Evolutionary conservation across 2,113 vertebrate species (phyloP).

Genomic region (Diphyllodes magnificus): DNA sequence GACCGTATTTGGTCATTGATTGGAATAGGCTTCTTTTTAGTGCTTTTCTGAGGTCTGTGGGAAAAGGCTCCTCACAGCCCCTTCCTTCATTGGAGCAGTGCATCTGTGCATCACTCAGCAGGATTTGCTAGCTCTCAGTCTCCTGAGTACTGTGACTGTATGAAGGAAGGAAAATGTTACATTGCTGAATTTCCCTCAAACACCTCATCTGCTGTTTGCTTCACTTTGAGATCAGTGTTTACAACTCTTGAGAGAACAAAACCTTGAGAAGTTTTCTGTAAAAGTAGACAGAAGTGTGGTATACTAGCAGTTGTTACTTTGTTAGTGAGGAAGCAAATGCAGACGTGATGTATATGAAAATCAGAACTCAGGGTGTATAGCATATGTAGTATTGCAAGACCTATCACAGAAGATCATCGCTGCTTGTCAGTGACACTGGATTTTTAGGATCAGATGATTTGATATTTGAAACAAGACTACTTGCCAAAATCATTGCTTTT

Average conservation of each 20-base stretch:
- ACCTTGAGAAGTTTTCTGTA: slow-evolving; percentile 47
- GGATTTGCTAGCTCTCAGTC: background rate
- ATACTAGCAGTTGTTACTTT: slow-evolving; percentile 20
- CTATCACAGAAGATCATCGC: background rate
- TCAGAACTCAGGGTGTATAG: background rate
- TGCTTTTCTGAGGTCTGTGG: background rate
- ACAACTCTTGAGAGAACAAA: slow-evolving; percentile 34
- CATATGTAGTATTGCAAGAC: background rate
- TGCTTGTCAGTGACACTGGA: slow-evolving; percentile 40
- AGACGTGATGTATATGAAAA: slow-evolving; percentile 34
- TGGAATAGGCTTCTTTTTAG: background rate
- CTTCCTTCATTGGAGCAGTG: background rate
- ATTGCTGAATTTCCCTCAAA: background rate
- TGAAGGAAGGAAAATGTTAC: background rate
- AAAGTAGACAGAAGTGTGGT: slow-evolving; percentile 40
- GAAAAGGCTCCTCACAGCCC: background rate
- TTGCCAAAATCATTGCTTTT: slow-evolving; percentile 60
- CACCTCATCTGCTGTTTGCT: slow-evolving; percentile 10
- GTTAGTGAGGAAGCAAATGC: background rate
- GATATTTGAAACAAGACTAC: slow-evolving; percentile 58
- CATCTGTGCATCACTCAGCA: background rate
- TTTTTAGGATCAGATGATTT: slow-evolving; percentile 63
- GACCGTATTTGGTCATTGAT: background rate
- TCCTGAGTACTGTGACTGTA: background rate
- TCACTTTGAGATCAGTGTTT: slow-evolving; percentile 18